Percentiles rank a stretch among this genome's conserved stretches.
Evolutionary conservation across 2,797 vertebrate genomes (phyloP).

Genomic region (Furcifer pardalis): DNA sequence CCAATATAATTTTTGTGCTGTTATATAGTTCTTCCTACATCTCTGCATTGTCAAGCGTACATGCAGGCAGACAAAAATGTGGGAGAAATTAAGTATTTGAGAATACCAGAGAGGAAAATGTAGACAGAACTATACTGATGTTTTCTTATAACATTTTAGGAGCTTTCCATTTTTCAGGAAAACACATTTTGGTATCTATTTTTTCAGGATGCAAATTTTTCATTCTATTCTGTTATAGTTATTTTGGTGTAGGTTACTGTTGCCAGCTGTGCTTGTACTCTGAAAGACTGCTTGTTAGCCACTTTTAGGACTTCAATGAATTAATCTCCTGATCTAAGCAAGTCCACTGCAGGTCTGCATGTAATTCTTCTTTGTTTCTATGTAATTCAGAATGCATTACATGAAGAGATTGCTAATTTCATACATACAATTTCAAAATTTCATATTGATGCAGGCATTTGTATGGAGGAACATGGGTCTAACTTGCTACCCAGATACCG

Average conservation of each 20-base stretch:
- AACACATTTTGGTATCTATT: neutral
- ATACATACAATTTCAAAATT: neutral
- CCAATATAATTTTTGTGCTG: neutral
- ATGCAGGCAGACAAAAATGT: neutral
- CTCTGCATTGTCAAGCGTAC: neutral
- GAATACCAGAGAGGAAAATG: neutral
- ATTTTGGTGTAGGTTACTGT: neutral
- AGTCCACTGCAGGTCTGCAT: neutral
- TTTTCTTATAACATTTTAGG: neutral
- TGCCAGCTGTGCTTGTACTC: neutral
- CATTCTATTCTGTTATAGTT: neutral
- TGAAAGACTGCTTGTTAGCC: neutral
- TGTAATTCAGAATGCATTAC: neutral
- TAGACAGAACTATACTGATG: neutral
- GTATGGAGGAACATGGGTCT: too few relatives aligned
- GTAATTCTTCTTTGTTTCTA: neutral
- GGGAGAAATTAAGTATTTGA: neutral
- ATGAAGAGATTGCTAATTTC: neutral
- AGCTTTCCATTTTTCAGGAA: neutral
- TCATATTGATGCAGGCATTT: neutral
- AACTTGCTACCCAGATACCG: neutral
- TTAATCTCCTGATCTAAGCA: neutral
- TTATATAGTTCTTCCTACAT: neutral
- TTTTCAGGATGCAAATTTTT: neutral
- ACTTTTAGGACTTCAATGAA: neutral